Evolutionary conservation across 2,888 invertebrate genomes (phyloP).

Genomic region (Mythimna ferrago): DNA sequence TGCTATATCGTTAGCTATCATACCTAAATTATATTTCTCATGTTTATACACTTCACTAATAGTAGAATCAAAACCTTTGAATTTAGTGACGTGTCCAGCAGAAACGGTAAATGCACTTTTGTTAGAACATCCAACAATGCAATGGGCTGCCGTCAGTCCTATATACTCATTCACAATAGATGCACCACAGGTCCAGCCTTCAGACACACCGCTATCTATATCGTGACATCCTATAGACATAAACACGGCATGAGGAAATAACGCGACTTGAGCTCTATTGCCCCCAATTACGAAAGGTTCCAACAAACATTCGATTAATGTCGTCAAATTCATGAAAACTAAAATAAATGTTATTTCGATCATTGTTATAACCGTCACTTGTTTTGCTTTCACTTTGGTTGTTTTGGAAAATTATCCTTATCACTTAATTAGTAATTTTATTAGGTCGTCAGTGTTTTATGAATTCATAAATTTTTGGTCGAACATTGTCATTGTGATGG

Average conservation of each 20-base stretch:
- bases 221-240: neutral
- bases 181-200: constrained; percentile 61
- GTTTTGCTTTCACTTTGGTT: neutral
- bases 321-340: neutral
- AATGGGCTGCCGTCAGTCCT: constrained; percentile 73
- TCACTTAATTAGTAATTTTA: constrained; percentile 33
- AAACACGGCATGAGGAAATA: constrained; percentile 19
- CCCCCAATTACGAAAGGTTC: constrained; percentile 17
- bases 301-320: neutral
- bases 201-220: accelerated
- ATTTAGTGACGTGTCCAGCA: constrained; percentile 47
- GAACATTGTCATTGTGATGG: neutral
- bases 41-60: constrained; percentile 43
- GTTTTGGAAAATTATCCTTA: constrained; percentile 11
- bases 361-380: neutral
- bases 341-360: neutral
- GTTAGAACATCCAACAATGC: constrained; percentile 38
- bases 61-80: constrained; percentile 6
- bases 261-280: neutral
- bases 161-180: constrained; percentile 71
- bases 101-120: neutral
- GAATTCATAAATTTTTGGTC: constrained; percentile 8
- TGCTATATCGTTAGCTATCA: constrained; percentile 54
- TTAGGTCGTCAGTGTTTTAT: constrained; percentile 29
- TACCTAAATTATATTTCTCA: neutral